A percentile compares a stretch with the other conserved stretches of the same genome.
Evolutionary conservation across 1,140 invertebrate genomes (phyloP).

Genomic region (Thaumetopoea pityocampa): DNA sequence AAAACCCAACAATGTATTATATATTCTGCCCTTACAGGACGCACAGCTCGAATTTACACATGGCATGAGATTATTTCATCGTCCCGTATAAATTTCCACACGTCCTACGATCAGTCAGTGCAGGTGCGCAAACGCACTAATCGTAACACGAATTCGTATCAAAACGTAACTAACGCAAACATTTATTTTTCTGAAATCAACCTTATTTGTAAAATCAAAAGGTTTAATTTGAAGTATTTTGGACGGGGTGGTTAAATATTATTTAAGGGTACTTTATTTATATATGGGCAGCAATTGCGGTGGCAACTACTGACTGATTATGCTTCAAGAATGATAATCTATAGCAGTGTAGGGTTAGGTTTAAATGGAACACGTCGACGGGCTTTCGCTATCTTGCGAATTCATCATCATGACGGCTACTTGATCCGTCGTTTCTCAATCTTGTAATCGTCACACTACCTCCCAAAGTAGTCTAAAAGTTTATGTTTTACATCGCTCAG

Average conservation of each 20-base stretch:
- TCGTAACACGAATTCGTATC: conserved; percentile 16
- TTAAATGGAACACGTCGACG: neutral
- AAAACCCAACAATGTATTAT: conserved; percentile 2
- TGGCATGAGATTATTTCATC: conserved; percentile 26
- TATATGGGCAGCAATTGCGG: conserved; percentile 37
- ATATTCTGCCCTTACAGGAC: conserved; percentile 11
- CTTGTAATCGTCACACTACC: too few relatives aligned
- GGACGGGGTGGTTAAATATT: conserved; percentile 1
- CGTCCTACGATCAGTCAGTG: conserved; percentile 39
- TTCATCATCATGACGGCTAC: conserved; percentile 19
- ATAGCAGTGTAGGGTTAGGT: conserved; percentile 4
- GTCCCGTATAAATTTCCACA: conserved; percentile 25
- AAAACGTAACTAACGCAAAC: conserved; percentile 8
- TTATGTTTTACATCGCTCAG: too few relatives aligned
- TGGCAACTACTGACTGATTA: conserved; percentile 34
- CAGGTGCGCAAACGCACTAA: conserved; percentile 38
- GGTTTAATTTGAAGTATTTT: neutral
- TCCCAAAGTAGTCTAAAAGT: too few relatives aligned
- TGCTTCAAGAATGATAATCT: conserved; percentile 52
- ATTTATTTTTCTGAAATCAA: neutral
- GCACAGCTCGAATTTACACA: conserved; percentile 2
- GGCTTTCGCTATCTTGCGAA: too few relatives aligned
- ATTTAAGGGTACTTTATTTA: conserved; percentile 24
- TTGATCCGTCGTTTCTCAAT: neutral
- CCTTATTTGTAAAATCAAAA: neutral